Percentiles rank a stretch among this genome's conserved stretches.
These are phyloP conservation scores for Podotricha telesiphe DNA, from an alignment of 2,888 invertebrate species.

Conservation along the genomic window DNA sequence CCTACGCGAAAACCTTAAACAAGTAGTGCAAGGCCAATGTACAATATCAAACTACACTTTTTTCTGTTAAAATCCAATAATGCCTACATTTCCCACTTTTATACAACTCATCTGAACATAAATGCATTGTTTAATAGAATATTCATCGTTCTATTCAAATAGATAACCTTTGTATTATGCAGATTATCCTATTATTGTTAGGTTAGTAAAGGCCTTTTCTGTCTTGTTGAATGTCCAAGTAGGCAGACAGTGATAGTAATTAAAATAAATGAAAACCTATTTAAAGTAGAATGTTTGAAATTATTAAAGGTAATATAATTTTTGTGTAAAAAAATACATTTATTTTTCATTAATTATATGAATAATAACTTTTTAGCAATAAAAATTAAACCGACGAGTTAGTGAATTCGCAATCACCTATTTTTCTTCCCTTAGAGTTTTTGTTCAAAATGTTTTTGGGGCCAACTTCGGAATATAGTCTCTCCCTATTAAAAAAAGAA, in stretches of 20 bases:
- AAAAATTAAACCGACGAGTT: too few relatives aligned
- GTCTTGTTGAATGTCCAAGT: constrained; percentile 37
- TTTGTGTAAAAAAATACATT: too few relatives aligned
- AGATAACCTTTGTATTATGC: constrained; percentile 23
- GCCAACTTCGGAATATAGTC: too few relatives aligned
- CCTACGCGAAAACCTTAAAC: constrained; percentile 12
- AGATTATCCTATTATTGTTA: constrained; percentile 28
- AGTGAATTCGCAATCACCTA: too few relatives aligned
- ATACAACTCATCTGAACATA: constrained; percentile 11
- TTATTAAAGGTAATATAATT: too few relatives aligned
- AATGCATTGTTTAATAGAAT: constrained; percentile 23
- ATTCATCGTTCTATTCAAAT: constrained; percentile 20
- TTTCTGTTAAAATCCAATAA: constrained; percentile 6
- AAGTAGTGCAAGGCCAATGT: constrained; percentile 21
- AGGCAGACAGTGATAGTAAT: constrained; percentile 7
- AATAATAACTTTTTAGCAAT: too few relatives aligned
- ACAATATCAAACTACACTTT: constrained; percentile 5
- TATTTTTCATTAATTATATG: too few relatives aligned
- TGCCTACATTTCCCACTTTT: constrained; percentile 9
- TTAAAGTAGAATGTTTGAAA: too few relatives aligned
- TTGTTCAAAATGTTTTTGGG: too few relatives aligned
- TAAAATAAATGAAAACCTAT: neutral
- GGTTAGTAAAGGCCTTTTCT: constrained; percentile 20
- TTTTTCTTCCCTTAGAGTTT: too few relatives aligned
- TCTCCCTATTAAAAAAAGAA: too few relatives aligned